Evolutionary conservation across 2,888 invertebrate genomes (phyloP), one percentile per base, ranked within the genome.

Genomic region (Tetragonula carbonaria): DNA sequence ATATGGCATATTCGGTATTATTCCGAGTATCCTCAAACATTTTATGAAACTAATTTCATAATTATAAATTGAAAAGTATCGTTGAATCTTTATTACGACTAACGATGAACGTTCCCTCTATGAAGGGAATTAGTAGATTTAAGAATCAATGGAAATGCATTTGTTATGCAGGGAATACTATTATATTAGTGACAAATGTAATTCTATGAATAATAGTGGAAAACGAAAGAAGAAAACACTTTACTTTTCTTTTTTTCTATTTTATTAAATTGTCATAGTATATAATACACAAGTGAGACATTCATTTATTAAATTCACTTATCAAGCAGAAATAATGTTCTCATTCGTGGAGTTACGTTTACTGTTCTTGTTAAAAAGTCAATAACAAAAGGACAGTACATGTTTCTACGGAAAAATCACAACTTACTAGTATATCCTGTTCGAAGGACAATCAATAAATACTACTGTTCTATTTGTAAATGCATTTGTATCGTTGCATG

Each of bases 401-500:
- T 79, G 77, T 77, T 80, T 82, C 84, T 88, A 87, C 74, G 68
- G 84, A 80, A 83, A 80, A 85, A 86, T 88, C 85, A 88, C 86
- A 83, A 86, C 83, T 81, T 83, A 84, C 85, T 86, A 84, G 77
- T 87, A 83, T 68, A 77, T 85, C 86, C 80, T 78, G 72, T 77
- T 85, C 73, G 68, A 65, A 83, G 83, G 88, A 86, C 85, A 85
- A 80, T 86, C 83, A 88, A 88, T 88, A 88, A 88, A 88, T 88
- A 88, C 88, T 88, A 88, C 83, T 81, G 85, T 86, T 83, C 88
- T 88, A 88, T 85, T 78, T 78, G 81, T 86, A 88, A 88, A 88
- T 88, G 88, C 86, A 88, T 88, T 83, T 74, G 74, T 87, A 87
- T 88, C 68, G 79, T 82, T 75, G 83, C 80, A 76, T 84, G 78